Percentiles rank a stretch among this genome's conserved stretches.
These are phyloP conservation scores for Pangasius larnaudii DNA, from an alignment of 2,797 vertebrate species.

Conservation along the genomic window DNA sequence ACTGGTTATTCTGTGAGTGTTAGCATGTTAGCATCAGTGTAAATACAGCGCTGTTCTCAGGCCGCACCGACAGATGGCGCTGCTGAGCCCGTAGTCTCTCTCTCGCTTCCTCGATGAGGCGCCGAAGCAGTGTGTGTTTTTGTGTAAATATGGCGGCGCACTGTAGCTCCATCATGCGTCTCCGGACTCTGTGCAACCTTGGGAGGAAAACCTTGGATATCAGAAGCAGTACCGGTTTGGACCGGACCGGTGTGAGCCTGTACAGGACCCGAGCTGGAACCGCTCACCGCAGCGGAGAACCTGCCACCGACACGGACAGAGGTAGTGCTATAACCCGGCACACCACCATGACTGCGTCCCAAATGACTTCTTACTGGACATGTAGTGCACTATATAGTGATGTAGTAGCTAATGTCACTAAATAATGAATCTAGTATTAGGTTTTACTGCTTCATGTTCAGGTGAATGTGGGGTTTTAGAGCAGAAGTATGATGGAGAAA, in stretches of 20 bases:
- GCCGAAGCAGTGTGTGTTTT: background rate
- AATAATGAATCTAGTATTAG: background rate
- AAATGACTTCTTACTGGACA: background rate
- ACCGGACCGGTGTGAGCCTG: slow-evolving; percentile 56
- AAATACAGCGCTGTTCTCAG: background rate
- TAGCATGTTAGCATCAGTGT: background rate
- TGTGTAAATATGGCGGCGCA: slow-evolving; percentile 73
- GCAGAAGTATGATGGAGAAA: background rate
- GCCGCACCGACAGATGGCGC: slow-evolving; percentile 7
- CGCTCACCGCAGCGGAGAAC: background rate
- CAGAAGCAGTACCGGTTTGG: slow-evolving; percentile 23
- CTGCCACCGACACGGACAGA: slow-evolving; percentile 33
- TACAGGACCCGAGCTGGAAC: slow-evolving; percentile 58
- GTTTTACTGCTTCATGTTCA: background rate
- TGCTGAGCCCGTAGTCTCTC: background rate
- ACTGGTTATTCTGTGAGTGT: background rate
- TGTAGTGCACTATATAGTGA: background rate
- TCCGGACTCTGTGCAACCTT: slow-evolving; percentile 62
- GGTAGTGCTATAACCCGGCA: slow-evolving; percentile 57
- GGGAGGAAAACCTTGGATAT: slow-evolving; percentile 53
- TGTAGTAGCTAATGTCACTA: background rate
- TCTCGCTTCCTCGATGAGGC: background rate
- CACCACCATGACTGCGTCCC: background rate
- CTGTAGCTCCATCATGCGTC: slow-evolving; percentile 67
- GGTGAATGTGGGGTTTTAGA: too few relatives aligned